Base-by-base conservation (phyloP, 2,888 invertebrate genomes). In the Drosophila prostipennis region DNA sequence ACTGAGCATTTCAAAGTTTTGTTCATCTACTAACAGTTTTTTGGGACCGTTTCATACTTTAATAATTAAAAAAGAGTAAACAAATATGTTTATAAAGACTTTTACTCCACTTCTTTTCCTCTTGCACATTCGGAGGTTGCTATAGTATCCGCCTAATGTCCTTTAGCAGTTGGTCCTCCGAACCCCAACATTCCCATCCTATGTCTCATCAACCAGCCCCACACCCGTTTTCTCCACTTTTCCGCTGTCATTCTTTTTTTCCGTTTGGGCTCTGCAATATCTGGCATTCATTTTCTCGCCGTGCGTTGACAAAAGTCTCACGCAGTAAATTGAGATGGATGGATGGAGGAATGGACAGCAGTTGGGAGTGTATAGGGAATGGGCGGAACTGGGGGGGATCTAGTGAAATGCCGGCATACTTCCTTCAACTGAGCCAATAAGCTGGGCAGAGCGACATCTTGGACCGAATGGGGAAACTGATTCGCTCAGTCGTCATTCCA, bases 271-370 rank as follows among this genome's bases (percentile, higher is more conserved):
- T 37, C 65, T 68, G 77, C 71, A 75, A 67, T 75, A 77, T 75
- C 69, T 72, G 80, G 80, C 83, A 78, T 73, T 76, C 72, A 83
- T 82, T 83, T 83, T 82, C 81, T 81, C 58, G 58, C 58, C 79
- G 73, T 73, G 69, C 81, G 81, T 76, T 81, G 84, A 81, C 81
- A 81, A 81, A 81, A 79, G 84, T 78, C 78, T 79, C 73, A 79
- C 79, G 78, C 79, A 77, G 79, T 83, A 82, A 82, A 82, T 83
- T 83, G 84, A 82, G 81, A 83, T 82, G 80, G 81, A 82, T 52
- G 70, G 37, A 48, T 26, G 45, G 46, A 53, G 53, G 52, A 52
- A 45, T 64, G 60, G 43, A 51, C 23, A 36, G 16, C 23, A 36
- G 19, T 6, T 2, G 42, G 46, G 46, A 45, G 45, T 45, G 10